These are phyloP conservation scores for Hypothenemus hampei DNA, from an alignment of 1,140 invertebrate species.

Conservation along the genomic window DNA sequence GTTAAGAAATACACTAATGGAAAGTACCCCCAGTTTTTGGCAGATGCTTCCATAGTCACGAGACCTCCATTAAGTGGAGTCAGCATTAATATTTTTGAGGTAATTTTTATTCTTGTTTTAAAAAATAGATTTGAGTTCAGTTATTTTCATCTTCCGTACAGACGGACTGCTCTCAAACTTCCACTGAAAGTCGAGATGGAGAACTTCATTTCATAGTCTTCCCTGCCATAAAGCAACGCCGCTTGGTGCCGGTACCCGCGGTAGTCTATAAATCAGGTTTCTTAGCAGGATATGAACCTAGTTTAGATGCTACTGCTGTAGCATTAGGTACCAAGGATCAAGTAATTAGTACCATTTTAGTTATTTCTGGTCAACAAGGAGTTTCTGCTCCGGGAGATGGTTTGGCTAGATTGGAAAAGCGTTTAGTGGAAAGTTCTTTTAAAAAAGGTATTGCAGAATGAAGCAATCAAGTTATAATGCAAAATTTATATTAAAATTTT, in stretches of 20 bases:
- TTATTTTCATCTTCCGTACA: conserved; percentile 43
- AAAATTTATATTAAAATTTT: too few species aligned
- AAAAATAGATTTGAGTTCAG: not conserved
- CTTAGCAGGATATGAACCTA: conserved; percentile 74
- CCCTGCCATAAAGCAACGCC: conserved; percentile 68
- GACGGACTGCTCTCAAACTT: conserved; percentile 68
- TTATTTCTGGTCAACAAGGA: conserved; percentile 58
- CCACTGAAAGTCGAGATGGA: conserved; percentile 67
- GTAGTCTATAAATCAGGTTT: conserved; percentile 71
- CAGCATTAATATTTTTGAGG: conserved; percentile 73
- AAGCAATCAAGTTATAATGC: too few species aligned
- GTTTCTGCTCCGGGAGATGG: conserved; percentile 69
- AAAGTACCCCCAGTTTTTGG: conserved; percentile 69
- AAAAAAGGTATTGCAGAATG: conserved; percentile 46
- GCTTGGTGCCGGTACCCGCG: conserved; percentile 74
- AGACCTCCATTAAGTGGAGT: conserved; percentile 71
- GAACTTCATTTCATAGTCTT: conserved; percentile 80
- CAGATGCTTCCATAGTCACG: conserved; percentile 62
- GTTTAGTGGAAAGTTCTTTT: conserved; percentile 59
- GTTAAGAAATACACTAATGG: conserved; percentile 73
- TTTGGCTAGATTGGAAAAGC: conserved; percentile 63
- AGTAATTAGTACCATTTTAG: conserved; percentile 68
- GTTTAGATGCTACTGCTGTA: conserved; percentile 73
- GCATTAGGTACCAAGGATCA: conserved; percentile 65
- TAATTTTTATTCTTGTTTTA: conserved; percentile 41